A percentile compares a stretch with the other conserved stretches of the same genome.
These are phyloP conservation scores for Gymnorhina tibicen DNA, from an alignment of 2,113 vertebrate species.

Conservation along the genomic window DNA sequence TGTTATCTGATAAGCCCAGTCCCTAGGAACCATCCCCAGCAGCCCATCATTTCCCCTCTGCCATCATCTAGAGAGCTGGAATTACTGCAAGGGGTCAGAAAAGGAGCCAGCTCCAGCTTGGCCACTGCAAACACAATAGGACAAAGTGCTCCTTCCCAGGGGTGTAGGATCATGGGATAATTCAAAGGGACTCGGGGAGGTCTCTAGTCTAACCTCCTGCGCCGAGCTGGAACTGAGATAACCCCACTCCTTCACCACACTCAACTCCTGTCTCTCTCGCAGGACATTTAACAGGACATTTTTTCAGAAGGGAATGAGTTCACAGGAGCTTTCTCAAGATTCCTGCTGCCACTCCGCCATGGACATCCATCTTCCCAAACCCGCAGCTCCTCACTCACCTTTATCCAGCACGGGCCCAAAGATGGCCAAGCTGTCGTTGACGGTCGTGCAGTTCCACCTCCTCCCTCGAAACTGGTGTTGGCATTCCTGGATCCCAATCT, in stretches of 20 bases:
- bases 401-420: slow-evolving; percentile 96
- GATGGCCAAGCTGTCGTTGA: slow-evolving; percentile 92
- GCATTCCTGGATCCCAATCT: slow-evolving; percentile 93
- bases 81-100: background rate
- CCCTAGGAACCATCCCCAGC: background rate
- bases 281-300: background rate
- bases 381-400: slow-evolving; percentile 70
- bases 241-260: background rate
- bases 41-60: background rate
- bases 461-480: slow-evolving; percentile 96
- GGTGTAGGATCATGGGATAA: background rate
- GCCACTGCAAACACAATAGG: background rate
- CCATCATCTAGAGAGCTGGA: background rate
- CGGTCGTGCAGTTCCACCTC: slow-evolving; percentile 95
- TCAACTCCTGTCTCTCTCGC: background rate
- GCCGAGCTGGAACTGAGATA: background rate
- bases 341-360: background rate
- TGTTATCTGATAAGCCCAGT: background rate
- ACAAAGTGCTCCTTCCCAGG: background rate
- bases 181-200: background rate
- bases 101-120: background rate
- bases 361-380: background rate
- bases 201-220: background rate
- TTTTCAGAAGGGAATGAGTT: background rate
- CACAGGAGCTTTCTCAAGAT: background rate